A percentile compares a stretch with the other conserved stretches of the same genome.
Conservation (phyloP, 53 echinoderm and acorn worm genomes). For the Echinometra lucunter region DNA sequence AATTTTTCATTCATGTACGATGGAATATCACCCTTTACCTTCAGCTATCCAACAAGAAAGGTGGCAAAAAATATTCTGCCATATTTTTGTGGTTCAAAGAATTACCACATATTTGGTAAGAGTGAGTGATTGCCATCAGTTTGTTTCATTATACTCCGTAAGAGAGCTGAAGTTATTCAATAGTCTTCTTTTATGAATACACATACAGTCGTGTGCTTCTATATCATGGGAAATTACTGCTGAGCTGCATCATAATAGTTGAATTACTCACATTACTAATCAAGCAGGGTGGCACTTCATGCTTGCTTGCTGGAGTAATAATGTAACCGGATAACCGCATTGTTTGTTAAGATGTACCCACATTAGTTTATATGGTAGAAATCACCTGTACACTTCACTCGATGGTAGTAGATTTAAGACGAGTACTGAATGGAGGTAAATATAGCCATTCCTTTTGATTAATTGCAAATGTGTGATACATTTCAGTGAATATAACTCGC, state of each 20-base stretch:
- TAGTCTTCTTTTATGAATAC: neutral
- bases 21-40: neutral
- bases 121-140: neutral
- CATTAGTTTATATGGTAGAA: neutral
- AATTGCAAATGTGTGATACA: no score
- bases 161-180: constrained; percentile 14
- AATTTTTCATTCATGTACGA: neutral
- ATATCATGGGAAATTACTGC: neutral
- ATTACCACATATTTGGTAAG: neutral
- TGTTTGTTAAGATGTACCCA: neutral
- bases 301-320: neutral
- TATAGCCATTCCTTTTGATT: neutral
- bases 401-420: neutral
- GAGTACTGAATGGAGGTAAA: neutral
- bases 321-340: neutral
- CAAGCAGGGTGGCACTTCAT: neutral
- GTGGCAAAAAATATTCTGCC: neutral
- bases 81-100: neutral
- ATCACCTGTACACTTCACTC: neutral
- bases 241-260: neutral
- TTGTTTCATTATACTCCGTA: neutral
- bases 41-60: neutral
- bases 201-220: constrained; percentile 29
- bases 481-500: no score
- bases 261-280: neutral